phyloP scores from a whole-genome alignment of 1,140 invertebrate species.

The Temnothorax curvispinosus region DNA sequence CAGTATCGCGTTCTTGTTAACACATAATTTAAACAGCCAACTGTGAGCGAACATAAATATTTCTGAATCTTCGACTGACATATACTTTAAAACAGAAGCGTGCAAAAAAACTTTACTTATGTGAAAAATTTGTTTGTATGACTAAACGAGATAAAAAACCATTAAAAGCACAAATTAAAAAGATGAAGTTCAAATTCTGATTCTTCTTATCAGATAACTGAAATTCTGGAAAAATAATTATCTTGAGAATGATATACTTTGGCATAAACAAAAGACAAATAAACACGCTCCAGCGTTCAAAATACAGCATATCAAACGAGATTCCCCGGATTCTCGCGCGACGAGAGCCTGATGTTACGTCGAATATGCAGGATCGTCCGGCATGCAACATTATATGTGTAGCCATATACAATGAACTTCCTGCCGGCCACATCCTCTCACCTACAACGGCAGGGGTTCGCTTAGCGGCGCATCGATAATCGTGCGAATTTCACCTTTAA shows the following conservation, averaged over 20 bases:
- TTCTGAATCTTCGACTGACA: not conserved
- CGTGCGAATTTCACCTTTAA: conserved; percentile 65
- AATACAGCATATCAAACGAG: not conserved
- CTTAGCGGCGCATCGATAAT: conserved; percentile 64
- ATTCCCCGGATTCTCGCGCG: conserved; percentile 32
- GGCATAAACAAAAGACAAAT: not conserved
- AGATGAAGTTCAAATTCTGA: not conserved
- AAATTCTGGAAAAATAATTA: not conserved
- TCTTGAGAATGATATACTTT: not conserved
- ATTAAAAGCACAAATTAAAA: not conserved
- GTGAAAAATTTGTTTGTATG: not conserved
- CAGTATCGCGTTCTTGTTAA: not conserved
- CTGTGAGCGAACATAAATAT: not conserved
- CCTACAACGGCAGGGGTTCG: conserved; percentile 78
- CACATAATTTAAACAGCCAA: not conserved
- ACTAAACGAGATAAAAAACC: not conserved
- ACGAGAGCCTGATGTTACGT: conserved; percentile 49
- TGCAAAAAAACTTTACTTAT: not conserved
- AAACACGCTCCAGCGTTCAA: not conserved
- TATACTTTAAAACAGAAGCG: not conserved
- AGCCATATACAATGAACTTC: conserved; percentile 83
- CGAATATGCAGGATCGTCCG: conserved; percentile 70
- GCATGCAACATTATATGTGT: conserved; percentile 79
- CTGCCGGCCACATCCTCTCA: conserved; percentile 82
- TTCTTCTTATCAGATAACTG: not conserved